Evolutionary conservation across 2,113 vertebrate species (phyloP).

Genomic region (Toxotes jaculatrix): DNA sequence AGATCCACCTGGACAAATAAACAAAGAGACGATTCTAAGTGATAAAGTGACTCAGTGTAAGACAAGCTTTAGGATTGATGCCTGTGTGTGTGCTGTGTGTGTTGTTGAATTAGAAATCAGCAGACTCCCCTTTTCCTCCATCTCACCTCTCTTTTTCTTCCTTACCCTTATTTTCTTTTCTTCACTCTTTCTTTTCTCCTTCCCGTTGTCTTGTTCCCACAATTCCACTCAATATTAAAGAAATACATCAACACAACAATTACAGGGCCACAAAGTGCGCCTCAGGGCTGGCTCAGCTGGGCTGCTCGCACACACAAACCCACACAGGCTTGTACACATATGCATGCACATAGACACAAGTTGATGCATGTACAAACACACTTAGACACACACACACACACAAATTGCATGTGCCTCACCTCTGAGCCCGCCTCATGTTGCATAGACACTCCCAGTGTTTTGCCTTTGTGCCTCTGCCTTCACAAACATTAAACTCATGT

Average conservation of each 20-base stretch:
- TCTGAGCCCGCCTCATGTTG: slow-evolving; percentile 8
- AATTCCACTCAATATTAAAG: slow-evolving; percentile 78
- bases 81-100: slow-evolving; percentile 2
- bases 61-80: neutral
- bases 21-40: neutral
- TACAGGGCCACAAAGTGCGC: slow-evolving; percentile 61
- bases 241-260: slow-evolving; percentile 82
- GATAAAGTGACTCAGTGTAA: neutral
- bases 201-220: slow-evolving; percentile 30
- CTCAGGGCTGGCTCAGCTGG: slow-evolving; percentile 72
- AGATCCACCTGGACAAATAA: neutral
- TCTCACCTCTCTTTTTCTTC: slow-evolving; percentile 19
- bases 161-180: neutral
- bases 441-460: slow-evolving; percentile 6
- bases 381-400: neutral
- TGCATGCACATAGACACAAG: slow-evolving; percentile 24
- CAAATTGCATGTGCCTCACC: slow-evolving; percentile 1
- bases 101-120: slow-evolving; percentile 23
- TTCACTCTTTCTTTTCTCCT: slow-evolving; percentile 3
- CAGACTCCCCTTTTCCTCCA: slow-evolving; percentile 19
- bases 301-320: slow-evolving; percentile 26
- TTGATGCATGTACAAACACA: slow-evolving; percentile 10
- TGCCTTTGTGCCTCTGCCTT: slow-evolving; percentile 6
- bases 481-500: neutral
- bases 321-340: neutral